Percentiles rank a stretch among this genome's conserved stretches.
Evolutionary conservation across 2,113 vertebrate genomes (phyloP).

Genomic region (Hippocampus comes): DNA sequence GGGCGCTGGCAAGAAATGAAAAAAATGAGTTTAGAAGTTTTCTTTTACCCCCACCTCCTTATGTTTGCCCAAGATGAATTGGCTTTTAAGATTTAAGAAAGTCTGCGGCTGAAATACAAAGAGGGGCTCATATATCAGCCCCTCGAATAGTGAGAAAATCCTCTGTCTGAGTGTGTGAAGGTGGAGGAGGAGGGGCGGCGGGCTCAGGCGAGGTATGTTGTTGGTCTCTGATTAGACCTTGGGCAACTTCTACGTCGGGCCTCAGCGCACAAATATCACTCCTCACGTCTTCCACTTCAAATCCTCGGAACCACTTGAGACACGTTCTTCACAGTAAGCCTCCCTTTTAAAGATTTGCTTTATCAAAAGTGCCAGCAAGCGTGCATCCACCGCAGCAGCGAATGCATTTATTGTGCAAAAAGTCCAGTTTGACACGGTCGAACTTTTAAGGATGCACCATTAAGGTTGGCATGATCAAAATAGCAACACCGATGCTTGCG

Average conservation of each 20-base stretch:
- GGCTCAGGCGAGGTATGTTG: conserved; percentile 33
- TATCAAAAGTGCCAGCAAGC: conserved; percentile 47
- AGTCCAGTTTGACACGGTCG: conserved; percentile 34
- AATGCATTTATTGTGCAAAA: conserved; percentile 44
- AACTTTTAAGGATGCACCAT: not conserved
- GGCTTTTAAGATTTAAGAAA: conserved; percentile 78
- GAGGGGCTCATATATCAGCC: conserved; percentile 74
- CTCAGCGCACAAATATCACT: conserved; percentile 68
- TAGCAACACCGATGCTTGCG: not conserved
- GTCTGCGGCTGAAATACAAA: conserved; percentile 74
- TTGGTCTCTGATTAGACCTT: conserved; percentile 72
- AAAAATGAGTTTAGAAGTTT: conserved; percentile 58
- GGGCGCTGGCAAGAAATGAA: conserved; percentile 41
- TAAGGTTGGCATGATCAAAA: not conserved
- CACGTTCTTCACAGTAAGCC: conserved; percentile 60
- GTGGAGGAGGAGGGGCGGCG: not conserved
- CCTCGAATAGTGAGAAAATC: conserved; percentile 73
- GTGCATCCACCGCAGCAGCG: conserved; percentile 42
- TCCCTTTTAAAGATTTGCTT: conserved; percentile 51
- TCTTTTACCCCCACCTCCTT: conserved; percentile 48
- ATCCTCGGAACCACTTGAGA: conserved; percentile 71
- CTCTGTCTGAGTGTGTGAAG: conserved; percentile 46
- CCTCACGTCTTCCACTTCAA: conserved; percentile 62
- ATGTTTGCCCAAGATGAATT: conserved; percentile 71
- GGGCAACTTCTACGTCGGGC: conserved; percentile 60